Evolutionary conservation across 1,140 invertebrate species (phyloP).

Genomic region (Trissolcus basalis): DNA sequence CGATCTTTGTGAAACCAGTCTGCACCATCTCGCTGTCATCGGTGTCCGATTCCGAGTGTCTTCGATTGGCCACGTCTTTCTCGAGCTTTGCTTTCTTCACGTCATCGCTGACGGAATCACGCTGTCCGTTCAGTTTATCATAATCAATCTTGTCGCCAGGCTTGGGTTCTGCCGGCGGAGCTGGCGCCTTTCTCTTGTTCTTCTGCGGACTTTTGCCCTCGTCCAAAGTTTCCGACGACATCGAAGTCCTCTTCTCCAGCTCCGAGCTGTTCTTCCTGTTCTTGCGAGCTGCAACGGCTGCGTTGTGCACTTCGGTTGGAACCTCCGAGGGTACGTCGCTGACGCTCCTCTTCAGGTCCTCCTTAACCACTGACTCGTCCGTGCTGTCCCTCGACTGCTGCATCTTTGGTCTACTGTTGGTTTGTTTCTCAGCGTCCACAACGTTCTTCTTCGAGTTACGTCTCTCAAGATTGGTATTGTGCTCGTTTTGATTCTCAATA

Average conservation of each 20-base stretch:
- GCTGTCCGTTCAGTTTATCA: conserved; percentile 66
- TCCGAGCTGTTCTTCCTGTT: conserved; percentile 79
- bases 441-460: conserved; percentile 66
- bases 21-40: conserved; percentile 70
- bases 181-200: conserved; percentile 84
- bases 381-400: conserved; percentile 41
- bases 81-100: conserved; percentile 55
- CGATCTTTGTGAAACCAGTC: conserved; percentile 79
- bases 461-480: conserved; percentile 74
- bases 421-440: conserved; percentile 53
- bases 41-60: conserved; percentile 77
- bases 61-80: conserved; percentile 44
- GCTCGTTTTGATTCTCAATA: conserved; percentile 75
- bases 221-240: conserved; percentile 60
- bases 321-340: conserved; percentile 71
- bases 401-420: conserved; percentile 31
- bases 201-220: conserved; percentile 77
- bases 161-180: conserved; percentile 76
- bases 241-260: conserved; percentile 46
- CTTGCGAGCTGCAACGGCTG: conserved; percentile 81
- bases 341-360: no score
- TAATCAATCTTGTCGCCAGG: conserved; percentile 63
- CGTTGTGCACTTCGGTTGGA: conserved; percentile 83
- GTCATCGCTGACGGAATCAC: conserved; percentile 44
- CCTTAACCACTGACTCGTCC: not conserved